A percentile compares a stretch with the other conserved stretches of the same genome.
Conservation (phyloP, 1,140 invertebrate genomes). For the Listronotus oregonensis region DNA sequence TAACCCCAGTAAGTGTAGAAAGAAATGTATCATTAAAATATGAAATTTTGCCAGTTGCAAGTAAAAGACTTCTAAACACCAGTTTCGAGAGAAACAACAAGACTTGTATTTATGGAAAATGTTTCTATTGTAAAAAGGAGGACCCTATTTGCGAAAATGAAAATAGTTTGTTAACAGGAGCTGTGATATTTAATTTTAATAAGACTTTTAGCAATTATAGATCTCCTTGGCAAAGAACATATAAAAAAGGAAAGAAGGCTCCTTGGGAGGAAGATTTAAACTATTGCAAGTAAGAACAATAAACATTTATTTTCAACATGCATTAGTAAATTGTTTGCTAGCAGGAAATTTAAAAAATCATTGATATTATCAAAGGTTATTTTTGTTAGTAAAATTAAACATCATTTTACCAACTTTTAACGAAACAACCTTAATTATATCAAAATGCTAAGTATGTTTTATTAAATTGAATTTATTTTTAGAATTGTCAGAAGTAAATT, state of each 20-base stretch:
- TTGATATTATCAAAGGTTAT: too few species aligned
- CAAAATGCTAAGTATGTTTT: not conserved
- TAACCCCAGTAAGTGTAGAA: conserved; percentile 79
- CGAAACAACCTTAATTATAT: too few species aligned
- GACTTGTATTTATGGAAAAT: conserved; percentile 86
- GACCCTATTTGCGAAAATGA: conserved; percentile 81
- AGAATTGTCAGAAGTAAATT: conserved; percentile 62
- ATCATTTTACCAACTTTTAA: too few species aligned
- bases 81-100: conserved; percentile 60
- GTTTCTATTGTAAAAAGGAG: conserved; percentile 81
- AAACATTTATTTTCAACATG: too few species aligned
- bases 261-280: conserved; percentile 78
- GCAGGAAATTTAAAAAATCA: too few species aligned
- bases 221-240: conserved; percentile 90
- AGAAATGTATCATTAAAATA: conserved; percentile 74
- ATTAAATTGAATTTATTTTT: conserved; percentile 40
- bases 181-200: conserved; percentile 83
- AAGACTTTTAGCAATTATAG: conserved; percentile 69
- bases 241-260: conserved; percentile 74
- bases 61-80: conserved; percentile 67
- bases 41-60: conserved; percentile 76
- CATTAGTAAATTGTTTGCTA: too few species aligned
- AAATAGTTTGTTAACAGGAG: conserved; percentile 73
- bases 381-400: too few species aligned
- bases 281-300: conserved; percentile 72